Base-by-base conservation (phyloP, 2,888 invertebrate genomes). In the Mythimna impura region DNA sequence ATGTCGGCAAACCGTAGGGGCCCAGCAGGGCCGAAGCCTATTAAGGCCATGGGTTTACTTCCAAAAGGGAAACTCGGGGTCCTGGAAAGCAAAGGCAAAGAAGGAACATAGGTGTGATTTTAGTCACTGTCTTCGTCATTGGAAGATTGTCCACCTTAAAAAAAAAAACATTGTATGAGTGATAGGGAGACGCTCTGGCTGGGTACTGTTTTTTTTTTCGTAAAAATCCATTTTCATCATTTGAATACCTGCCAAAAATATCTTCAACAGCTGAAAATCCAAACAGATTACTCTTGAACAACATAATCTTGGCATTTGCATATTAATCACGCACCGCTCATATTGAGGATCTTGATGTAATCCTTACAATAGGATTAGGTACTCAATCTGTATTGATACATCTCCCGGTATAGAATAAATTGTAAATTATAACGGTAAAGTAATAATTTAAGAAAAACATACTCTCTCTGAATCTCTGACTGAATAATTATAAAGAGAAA, bases 231-330 rank as follows among this genome's bases (percentile, higher is more conserved):
- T 58, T 58, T 58, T 34, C 10, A 20, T 58, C 9, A n/a, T 20
- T n/a, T 8, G 20, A 8, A 7, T 20, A 20, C 20, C 10, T 58
- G n/a, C 17, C 47, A 3, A 25, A 47, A 55, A 75, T 54, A 54
- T 77, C n/a, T 30, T 9, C 22, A 40, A 36, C 14, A 22, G 34
- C 7, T 78, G 60, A 2, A 58, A 73, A 63, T 47, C 57, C 14
- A 34, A 36, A 63, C 58, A 60, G 74, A 58, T 80, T 50, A 47
- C n/a, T 14, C 9, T 30, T 14, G 30, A 36, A 34, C 58, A 60
- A 60, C 25, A 40, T 80, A 80, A 76, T 76, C 76, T 64, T n/a
- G 20, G 60, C 9, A 52, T 73, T 80, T 30, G 47, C 36, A 47
- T 64, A 55, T 25, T 73, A 54, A 64, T 74, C 76, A 76, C 81